Evolutionary conservation across 2,113 vertebrate genomes (phyloP).

Genomic region (Etheostoma cragini): DNA sequence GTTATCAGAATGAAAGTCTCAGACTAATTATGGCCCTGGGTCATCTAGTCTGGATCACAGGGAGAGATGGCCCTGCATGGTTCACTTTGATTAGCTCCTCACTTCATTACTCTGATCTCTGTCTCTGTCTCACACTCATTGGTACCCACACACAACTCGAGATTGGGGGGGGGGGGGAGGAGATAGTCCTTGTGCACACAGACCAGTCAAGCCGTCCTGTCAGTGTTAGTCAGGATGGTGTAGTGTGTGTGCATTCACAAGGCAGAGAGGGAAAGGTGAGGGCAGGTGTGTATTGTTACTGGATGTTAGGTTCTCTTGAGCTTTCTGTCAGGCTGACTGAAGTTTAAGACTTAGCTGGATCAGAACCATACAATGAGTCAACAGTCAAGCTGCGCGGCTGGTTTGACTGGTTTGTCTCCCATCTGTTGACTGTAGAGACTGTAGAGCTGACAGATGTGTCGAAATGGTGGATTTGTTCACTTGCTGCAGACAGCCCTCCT

Average conservation of each 20-base stretch:
- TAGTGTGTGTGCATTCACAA: slow-evolving; percentile 32
- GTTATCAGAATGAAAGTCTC: slow-evolving; percentile 78
- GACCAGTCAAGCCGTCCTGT: slow-evolving; percentile 45
- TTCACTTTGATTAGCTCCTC: slow-evolving; percentile 79
- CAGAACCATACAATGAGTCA: slow-evolving; percentile 59
- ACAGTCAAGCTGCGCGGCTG: slow-evolving; percentile 64
- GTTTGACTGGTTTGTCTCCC: slow-evolving; percentile 66
- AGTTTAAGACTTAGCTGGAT: slow-evolving; percentile 58
- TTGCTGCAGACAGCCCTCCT: slow-evolving; percentile 68
- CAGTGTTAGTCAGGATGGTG: slow-evolving; percentile 30
- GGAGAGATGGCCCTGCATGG: slow-evolving; percentile 75
- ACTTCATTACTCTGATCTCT: slow-evolving; percentile 74
- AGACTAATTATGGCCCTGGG: slow-evolving; percentile 80
- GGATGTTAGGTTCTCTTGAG: slow-evolving; percentile 50
- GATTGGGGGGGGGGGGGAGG: background rate
- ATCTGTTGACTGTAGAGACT: slow-evolving; percentile 72
- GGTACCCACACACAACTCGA: slow-evolving; percentile 22
- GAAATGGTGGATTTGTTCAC: slow-evolving; percentile 73
- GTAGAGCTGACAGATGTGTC: slow-evolving; percentile 73
- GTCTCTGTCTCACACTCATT: slow-evolving; percentile 46
- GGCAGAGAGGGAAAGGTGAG: slow-evolving; percentile 33
- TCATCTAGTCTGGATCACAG: slow-evolving; percentile 77
- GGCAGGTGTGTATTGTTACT: slow-evolving; percentile 34
- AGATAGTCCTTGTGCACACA: slow-evolving; percentile 46
- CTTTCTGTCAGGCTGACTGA: slow-evolving; percentile 63